A percentile compares a stretch with the other conserved stretches of the same genome.
These are phyloP conservation scores for Maconellicoccus hirsutus DNA, from an alignment of 1,140 invertebrate genomes.

Conservation along the genomic window DNA sequence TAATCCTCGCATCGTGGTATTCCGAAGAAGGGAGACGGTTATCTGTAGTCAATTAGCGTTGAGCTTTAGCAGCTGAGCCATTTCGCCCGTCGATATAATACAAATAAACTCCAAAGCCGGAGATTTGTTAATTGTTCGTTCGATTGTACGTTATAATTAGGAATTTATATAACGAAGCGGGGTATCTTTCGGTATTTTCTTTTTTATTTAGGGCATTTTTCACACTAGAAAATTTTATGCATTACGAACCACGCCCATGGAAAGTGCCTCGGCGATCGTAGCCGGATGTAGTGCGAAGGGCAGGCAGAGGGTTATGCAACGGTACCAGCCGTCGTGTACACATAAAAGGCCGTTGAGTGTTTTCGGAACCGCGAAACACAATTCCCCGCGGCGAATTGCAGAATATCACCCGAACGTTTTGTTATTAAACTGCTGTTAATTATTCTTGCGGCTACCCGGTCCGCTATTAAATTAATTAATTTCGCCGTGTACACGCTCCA, in stretches of 20 bases:
- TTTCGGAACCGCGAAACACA: background rate
- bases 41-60: too few relatives aligned
- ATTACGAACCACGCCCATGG: background rate
- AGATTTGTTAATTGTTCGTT: slow-evolving; percentile 2
- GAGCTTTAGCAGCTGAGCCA: too few relatives aligned
- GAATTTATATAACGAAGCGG: too few relatives aligned
- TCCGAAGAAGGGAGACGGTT: too few relatives aligned
- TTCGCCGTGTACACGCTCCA: background rate
- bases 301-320: too few relatives aligned
- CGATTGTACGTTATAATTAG: slow-evolving; percentile 5
- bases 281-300: too few relatives aligned
- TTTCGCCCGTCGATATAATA: too few relatives aligned
- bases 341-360: background rate
- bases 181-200: too few relatives aligned
- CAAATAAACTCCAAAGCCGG: too few relatives aligned
- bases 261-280: too few relatives aligned
- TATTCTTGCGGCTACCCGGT: slow-evolving; percentile 4
- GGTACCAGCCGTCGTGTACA: background rate
- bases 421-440: slow-evolving; percentile 21
- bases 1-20: too few relatives aligned
- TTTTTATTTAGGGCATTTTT: background rate
- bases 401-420: slow-evolving; percentile 6
- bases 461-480: slow-evolving; percentile 21
- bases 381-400: slow-evolving; percentile 1
- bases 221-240: background rate